Evolutionary conservation across 2,113 vertebrate species (phyloP), one percentile per base, ranked within the genome.

Genomic region (Tautogolabrus adspersus): DNA sequence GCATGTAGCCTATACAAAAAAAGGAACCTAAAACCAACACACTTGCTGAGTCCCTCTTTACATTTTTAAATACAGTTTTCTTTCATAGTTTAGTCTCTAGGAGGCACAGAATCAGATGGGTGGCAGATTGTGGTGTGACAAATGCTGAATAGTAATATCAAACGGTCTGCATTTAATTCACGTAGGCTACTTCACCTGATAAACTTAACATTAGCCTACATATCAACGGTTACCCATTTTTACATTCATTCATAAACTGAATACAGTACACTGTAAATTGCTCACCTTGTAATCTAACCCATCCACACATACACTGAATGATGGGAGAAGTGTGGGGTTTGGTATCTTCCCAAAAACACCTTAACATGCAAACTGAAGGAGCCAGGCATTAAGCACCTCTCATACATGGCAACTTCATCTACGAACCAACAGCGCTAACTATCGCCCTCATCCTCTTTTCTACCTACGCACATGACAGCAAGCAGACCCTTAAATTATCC

Each of bases 391-490:
- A 79, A 81, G 77, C 74, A 40, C 59, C 78, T 63, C 54, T 71
- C 85, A 85, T 85, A 89, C 73, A 1, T 13, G 19, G 47, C 65
- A 58, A 77, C 74, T 77, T 72, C 80, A 81, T 87, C 65, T 23
- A 26, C 42, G 66, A 80, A 34, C 68, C 66, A 83, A 81, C 85
- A 76, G 79, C 77, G 73, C 66, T 70, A 66, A 88, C 70, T 87
- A 75, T 85, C 83, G 79, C 75, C 76, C 67, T 74, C 66, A 77
- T 80, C 79, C 66, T 21, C 52, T 21, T 11, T 55, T n/a, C 69
- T 59, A 78, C 80, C 84, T 69, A 78, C 78, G 72, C 75, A 82
- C 68, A 86, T 73, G 70, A 86, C 78, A 81, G 79, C 73, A 3
- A 58, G 54, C 57, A 72, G 13, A 75, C 58, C 18, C 73, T 3